These are phyloP conservation scores for Eulemur albifrons DNA, from an alignment of 2,797 vertebrate species.

Conservation along the genomic window DNA sequence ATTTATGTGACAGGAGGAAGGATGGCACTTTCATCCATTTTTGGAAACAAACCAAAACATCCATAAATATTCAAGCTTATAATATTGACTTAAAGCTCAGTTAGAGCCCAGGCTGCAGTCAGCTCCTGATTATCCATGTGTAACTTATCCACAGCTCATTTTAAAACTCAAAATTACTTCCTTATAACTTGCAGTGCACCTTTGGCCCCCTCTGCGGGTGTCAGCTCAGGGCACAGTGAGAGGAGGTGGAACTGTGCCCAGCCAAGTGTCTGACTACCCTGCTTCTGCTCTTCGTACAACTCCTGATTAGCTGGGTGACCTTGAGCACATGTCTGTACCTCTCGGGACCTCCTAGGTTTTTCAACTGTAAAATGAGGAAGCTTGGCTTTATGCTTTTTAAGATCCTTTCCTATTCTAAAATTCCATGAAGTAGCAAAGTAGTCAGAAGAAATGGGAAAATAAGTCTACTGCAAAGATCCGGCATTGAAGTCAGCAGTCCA, in stretches of 20 bases:
- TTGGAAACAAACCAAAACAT: constrained; percentile 76
- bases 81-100: constrained; percentile 78
- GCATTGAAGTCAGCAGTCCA: neutral
- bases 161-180: constrained; percentile 75
- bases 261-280: neutral
- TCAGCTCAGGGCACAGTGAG: neutral
- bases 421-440: neutral
- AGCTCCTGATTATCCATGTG: constrained; percentile 73
- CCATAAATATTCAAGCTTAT: constrained; percentile 77
- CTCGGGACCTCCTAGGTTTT: neutral
- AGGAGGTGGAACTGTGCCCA: neutral
- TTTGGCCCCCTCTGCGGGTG: neutral
- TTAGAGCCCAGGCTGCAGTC: constrained; percentile 63
- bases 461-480: neutral
- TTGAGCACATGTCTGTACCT: constrained; percentile 24
- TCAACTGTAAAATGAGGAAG: constrained; percentile 60
- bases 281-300: constrained; percentile 38
- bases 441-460: constrained; percentile 23
- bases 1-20: constrained; percentile 66
- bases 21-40: constrained; percentile 63
- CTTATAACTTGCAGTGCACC: constrained; percentile 36
- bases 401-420: constrained; percentile 27
- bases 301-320: constrained; percentile 53
- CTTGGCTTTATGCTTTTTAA: constrained; percentile 46
- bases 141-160: constrained; percentile 76